Percentiles rank a stretch among this genome's conserved stretches.
Evolutionary conservation across 2,888 invertebrate genomes (phyloP).

Genomic region (Tolmerus cingulatus): DNA sequence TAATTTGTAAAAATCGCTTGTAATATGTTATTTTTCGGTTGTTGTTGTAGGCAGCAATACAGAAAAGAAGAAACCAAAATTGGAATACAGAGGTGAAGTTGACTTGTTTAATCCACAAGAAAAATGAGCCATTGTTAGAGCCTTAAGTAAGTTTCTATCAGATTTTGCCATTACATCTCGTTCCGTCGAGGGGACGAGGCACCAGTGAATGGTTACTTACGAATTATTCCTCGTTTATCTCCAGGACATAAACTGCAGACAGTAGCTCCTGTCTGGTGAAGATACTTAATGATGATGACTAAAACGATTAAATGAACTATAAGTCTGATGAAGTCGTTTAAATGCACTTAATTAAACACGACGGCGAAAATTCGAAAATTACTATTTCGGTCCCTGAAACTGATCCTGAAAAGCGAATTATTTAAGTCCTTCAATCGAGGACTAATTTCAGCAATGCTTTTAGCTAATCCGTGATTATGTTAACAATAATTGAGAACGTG

Average conservation of each 20-base stretch:
- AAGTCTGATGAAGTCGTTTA: not conserved
- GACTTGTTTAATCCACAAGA: not conserved
- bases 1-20: not conserved
- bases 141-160: not conserved
- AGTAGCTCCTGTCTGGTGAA: not conserved
- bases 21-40: not conserved
- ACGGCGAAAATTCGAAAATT: not conserved
- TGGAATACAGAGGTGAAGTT: not conserved
- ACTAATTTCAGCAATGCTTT: not conserved
- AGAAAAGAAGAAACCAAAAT: not conserved
- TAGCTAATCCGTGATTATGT: not conserved
- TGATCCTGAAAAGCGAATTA: not conserved
- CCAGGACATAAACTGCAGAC: not conserved
- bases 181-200: not conserved
- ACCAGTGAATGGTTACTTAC: not conserved
- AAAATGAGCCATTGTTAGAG: not conserved
- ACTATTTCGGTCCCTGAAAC: not conserved
- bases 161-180: not conserved
- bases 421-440: not conserved
- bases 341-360: not conserved
- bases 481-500: not conserved
- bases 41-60: not conserved
- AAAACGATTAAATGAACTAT: not conserved
- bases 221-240: not conserved
- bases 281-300: conserved; percentile 20